Evolutionary conservation across 2,797 vertebrate genomes (phyloP).

Genomic region (Lophius americanus): DNA sequence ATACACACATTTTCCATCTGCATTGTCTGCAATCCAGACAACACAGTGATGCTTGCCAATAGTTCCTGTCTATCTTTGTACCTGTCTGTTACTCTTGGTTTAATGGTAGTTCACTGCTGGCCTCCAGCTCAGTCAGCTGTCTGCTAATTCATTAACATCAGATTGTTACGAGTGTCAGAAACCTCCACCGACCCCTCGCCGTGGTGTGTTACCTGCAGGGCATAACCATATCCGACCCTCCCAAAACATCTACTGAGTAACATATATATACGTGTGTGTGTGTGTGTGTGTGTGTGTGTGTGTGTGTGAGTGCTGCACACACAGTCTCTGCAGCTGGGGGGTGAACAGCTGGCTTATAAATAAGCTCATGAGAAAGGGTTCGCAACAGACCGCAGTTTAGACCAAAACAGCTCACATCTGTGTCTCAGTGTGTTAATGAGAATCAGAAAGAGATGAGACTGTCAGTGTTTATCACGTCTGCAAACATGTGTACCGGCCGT

Average conservation of each 20-base stretch:
- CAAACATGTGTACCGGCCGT: constrained; percentile 7
- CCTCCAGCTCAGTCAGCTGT: constrained; percentile 60
- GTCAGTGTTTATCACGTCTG: constrained; percentile 45
- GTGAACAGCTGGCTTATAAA: constrained; percentile 73
- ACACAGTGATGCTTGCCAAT: constrained; percentile 35
- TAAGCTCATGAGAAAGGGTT: constrained; percentile 56
- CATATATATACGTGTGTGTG: constrained; percentile 6
- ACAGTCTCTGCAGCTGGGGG: constrained; percentile 53
- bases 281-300: constrained; percentile 10
- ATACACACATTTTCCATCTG: constrained; percentile 2
- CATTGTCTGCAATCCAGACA: constrained; percentile 10
- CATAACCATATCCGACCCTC: constrained; percentile 14
- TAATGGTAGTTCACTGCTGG: constrained; percentile 49
- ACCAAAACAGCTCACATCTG: constrained; percentile 66
- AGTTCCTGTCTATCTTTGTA: constrained; percentile 31
- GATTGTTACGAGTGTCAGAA: constrained; percentile 56
- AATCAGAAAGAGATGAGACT: constrained; percentile 41
- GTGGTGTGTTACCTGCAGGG: constrained; percentile 52
- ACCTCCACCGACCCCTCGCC: constrained; percentile 51
- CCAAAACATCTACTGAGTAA: constrained; percentile 10
- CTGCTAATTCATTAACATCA: constrained; percentile 75
- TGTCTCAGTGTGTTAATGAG: constrained; percentile 58
- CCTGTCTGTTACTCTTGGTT: constrained; percentile 40
- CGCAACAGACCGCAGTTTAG: constrained; percentile 39
- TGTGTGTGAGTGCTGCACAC: constrained; percentile 26